Conservation (phyloP, 1,140 invertebrate species). For the Hycleus phaleratus region DNA sequence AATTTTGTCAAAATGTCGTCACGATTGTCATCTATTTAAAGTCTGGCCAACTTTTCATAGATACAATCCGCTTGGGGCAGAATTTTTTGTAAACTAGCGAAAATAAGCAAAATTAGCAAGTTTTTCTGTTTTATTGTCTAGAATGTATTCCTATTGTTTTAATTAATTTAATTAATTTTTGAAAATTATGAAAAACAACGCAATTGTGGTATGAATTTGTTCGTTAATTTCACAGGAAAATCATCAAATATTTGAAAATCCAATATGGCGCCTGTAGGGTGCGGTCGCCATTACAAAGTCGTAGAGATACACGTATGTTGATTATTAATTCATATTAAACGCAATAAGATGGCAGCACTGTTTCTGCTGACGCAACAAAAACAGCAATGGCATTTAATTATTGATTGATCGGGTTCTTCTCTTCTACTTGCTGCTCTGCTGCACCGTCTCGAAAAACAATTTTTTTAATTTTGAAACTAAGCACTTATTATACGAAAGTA, state of each 20-base stretch:
- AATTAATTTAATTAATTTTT: too few relatives aligned
- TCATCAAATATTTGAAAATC: not conserved
- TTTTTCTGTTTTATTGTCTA: slow-evolving; percentile 5
- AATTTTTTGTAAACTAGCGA: not conserved
- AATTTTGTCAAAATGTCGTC: not conserved
- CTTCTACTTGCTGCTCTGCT: too few relatives aligned
- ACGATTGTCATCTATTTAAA: not conserved
- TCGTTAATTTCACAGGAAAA: slow-evolving; percentile 11
- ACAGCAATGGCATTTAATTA: not conserved
- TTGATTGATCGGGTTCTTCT: not conserved
- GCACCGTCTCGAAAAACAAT: too few relatives aligned
- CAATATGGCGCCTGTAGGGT: slow-evolving; percentile 12
- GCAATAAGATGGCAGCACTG: slow-evolving; percentile 7
- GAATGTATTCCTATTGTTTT: not conserved
- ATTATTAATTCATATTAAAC: not conserved
- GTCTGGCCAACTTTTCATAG: slow-evolving; percentile 9
- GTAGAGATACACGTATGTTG: not conserved
- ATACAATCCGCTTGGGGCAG: not conserved
- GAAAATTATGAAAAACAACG: too few relatives aligned
- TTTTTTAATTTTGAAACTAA: too few relatives aligned
- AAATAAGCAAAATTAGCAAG: slow-evolving; percentile 10
- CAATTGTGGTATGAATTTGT: not conserved
- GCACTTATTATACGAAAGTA: too few relatives aligned
- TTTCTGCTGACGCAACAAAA: not conserved
- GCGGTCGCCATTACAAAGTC: slow-evolving; percentile 13